These are phyloP conservation scores for Byasa hedistus DNA, from an alignment of 2,888 invertebrate genomes.

Conservation along the genomic window DNA sequence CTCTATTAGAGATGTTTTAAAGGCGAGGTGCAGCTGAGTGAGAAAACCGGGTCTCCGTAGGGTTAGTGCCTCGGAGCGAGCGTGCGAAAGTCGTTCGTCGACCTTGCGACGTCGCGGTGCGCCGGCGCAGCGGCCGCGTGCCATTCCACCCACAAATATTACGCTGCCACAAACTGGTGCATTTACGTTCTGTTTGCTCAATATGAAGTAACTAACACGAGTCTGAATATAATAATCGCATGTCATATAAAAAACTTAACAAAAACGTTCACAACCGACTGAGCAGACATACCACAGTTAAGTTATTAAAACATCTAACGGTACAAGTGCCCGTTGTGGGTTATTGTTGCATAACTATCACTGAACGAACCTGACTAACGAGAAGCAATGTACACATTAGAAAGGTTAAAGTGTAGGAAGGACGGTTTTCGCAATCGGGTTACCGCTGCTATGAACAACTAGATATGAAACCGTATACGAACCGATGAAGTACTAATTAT, in stretches of 20 bases:
- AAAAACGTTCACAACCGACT: no score
- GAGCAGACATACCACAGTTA: no score
- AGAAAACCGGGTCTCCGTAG: slow-evolving; percentile 28
- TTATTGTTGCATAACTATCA: slow-evolving; percentile 25
- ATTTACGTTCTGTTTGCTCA: slow-evolving; percentile 23
- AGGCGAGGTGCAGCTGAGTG: neutral
- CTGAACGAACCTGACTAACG: slow-evolving; percentile 15
- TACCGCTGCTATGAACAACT: neutral
- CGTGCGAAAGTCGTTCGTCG: slow-evolving; percentile 79
- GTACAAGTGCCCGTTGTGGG: slow-evolving; percentile 16
- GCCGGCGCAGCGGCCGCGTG: slow-evolving; percentile 56
- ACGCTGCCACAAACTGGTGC: slow-evolving; percentile 44
- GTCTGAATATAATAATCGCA: no score
- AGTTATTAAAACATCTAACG: no score
- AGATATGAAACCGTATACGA: slow-evolving; percentile 3
- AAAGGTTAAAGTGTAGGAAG: slow-evolving; percentile 25
- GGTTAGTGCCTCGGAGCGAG: slow-evolving; percentile 42
- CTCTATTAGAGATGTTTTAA: neutral
- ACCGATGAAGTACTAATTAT: neutral
- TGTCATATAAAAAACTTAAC: no score
- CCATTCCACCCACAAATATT: slow-evolving; percentile 70
- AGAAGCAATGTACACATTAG: slow-evolving; percentile 18
- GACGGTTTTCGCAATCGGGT: slow-evolving; percentile 23
- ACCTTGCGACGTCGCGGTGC: slow-evolving; percentile 61
- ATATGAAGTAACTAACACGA: no score